Base-by-base conservation (phyloP, 2,888 invertebrate species). In the Drosophila sordidula region DNA sequence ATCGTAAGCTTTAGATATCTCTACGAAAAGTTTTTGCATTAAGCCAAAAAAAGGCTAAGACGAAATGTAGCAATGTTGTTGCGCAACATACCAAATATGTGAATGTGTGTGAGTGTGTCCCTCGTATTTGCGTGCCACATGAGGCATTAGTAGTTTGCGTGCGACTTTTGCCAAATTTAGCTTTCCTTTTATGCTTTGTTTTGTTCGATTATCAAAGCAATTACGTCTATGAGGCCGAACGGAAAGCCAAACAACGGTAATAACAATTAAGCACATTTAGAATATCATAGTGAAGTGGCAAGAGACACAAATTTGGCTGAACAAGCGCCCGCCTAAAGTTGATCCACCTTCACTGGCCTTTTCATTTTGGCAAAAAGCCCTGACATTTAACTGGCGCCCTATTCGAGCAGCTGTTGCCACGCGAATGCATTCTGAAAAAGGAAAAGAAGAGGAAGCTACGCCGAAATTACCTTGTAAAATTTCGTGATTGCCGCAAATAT, bases 401-500 rank as follows among this genome's bases (percentile, higher is more conserved):
- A 6, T 14, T 42, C 8, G 47, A 16, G 4, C 49, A 36, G 38
- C 46, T 36, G 22, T 12, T 38, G 12, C 47, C 38, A 22, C 16
- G 6, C n/a, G 36, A 52, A 12, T 59, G 50, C 56, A 63, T 41
- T 64, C 39, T 14, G 26, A 6, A 6, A 42, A 22, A 34, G 12
- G 54, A 44, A 29, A 46, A 62, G 29, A 9, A 0, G 29, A 9
- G 0, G 42, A 42, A 52, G 16, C 16, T 54, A 54, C 46, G 63
- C 54, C 47, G 56, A 70, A 84, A 78, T 84, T 80, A 70, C 82
- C 72, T 87, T 84, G 84, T 87, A 80, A 87, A 83, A 78, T 69
- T 78, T 70, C 67, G 80, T 78, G 75, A 84, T 68, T 63, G 70
- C 58, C 69, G 70, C 70, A 78, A 78, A 87, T 87, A 78, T 87